Conservation (phyloP, 1,140 invertebrate species). For the Caenorhabditis briggsae region DNA sequence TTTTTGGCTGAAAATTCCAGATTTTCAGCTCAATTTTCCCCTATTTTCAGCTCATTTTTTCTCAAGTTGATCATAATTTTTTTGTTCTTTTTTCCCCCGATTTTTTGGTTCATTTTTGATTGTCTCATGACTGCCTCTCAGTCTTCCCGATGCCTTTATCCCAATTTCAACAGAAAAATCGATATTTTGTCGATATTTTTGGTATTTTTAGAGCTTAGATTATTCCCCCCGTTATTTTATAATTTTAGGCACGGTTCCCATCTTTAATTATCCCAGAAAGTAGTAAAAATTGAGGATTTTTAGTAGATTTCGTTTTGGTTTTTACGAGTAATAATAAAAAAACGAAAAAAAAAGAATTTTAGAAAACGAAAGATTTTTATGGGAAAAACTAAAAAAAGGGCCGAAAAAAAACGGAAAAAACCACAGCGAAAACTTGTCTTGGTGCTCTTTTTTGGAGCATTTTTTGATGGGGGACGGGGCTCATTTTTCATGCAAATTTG, state of each 20-base stretch:
- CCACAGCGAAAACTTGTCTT: too few species aligned
- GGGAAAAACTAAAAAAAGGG: too few species aligned
- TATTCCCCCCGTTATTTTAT: background rate
- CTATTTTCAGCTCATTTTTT: background rate
- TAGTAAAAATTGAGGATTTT: too few species aligned
- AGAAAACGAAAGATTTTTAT: too few species aligned
- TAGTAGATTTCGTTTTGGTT: background rate
- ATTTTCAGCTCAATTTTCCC: background rate
- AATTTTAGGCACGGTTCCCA: background rate
- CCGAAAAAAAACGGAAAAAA: too few species aligned
- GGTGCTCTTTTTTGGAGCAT: background rate
- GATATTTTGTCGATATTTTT: background rate
- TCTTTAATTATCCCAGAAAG: too few species aligned
- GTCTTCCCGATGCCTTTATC: background rate
- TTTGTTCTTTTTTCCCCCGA: background rate
- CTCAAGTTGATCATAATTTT: constrained; percentile 44
- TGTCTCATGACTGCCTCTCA: background rate
- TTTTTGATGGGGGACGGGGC: background rate
- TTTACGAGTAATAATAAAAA: constrained; percentile 12
- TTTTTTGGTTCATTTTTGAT: background rate
- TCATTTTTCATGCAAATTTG: constrained; percentile 42
- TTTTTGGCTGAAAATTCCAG: too few species aligned
- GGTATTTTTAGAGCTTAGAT: constrained; percentile 8
- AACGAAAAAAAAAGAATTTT: too few species aligned
- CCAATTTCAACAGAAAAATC: too few species aligned